Evolutionary conservation across 2,113 vertebrate species (phyloP).

Genomic region (Setophaga kirtlandii): DNA sequence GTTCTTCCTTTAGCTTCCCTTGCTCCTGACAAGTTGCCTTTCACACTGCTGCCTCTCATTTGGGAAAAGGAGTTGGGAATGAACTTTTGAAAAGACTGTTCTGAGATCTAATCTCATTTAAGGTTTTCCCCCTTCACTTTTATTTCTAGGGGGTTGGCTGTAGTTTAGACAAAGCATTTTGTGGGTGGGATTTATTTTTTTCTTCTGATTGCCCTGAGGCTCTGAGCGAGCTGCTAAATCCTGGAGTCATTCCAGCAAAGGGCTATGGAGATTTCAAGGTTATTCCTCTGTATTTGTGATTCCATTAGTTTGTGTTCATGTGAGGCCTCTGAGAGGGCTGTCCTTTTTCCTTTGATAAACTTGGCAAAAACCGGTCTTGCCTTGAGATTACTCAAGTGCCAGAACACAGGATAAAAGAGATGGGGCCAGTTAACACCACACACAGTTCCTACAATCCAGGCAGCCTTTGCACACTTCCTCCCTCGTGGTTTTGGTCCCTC

Average conservation of each 20-base stretch:
- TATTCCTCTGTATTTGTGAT: constrained; percentile 50
- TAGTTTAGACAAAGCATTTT: constrained; percentile 42
- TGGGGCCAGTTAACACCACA: background rate
- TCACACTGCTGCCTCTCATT: background rate
- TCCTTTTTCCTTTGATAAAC: background rate
- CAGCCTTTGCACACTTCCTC: background rate
- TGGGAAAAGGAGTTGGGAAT: background rate
- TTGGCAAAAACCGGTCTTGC: background rate
- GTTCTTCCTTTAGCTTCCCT: background rate
- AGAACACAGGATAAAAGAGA: background rate
- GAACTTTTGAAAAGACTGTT: background rate
- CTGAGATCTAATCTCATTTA: background rate
- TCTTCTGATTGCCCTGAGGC: constrained; percentile 16
- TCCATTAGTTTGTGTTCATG: constrained; percentile 17
- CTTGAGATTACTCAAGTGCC: background rate
- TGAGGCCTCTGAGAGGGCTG: background rate
- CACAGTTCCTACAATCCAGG: accelerated
- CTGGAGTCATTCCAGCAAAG: constrained; percentile 65
- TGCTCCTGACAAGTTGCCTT: background rate
- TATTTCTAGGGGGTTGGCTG: constrained; percentile 10
- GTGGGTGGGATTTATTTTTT: background rate
- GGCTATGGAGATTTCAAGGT: constrained; percentile 62
- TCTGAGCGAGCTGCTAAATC: constrained; percentile 19
- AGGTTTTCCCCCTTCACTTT: background rate
- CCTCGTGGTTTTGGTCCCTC: background rate